A percentile compares a stretch with the other conserved stretches of the same genome.
phyloP scores from a whole-genome alignment of 2,797 vertebrate genomes.

The Pangasius larnaudii region DNA sequence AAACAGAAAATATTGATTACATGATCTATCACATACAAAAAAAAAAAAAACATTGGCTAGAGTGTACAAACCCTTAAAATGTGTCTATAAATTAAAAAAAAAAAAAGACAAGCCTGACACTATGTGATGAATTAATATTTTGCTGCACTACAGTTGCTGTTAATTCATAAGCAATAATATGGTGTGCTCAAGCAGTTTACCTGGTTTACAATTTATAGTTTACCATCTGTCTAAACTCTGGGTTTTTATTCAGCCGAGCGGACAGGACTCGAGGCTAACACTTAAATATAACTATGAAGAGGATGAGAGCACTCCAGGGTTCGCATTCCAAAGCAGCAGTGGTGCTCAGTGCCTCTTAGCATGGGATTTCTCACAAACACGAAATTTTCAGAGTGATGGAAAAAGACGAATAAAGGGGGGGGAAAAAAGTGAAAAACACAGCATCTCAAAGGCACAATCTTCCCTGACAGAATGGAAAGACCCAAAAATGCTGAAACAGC shows the following conservation, averaged over 20 bases:
- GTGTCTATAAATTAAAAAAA: conserved; percentile 1
- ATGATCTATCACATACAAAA: background rate
- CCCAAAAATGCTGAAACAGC: conserved; percentile 22
- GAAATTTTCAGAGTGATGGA: conserved; percentile 12
- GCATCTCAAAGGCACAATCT: conserved; percentile 62
- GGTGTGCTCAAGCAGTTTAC: background rate
- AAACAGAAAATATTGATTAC: background rate
- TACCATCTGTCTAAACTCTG: background rate
- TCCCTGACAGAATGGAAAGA: conserved; percentile 55
- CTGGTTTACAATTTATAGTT: conserved; percentile 1
- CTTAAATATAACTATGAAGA: conserved; percentile 18
- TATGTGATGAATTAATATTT: conserved; percentile 18
- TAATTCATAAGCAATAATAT: conserved; percentile 11
- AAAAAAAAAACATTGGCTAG: background rate
- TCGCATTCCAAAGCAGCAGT: conserved; percentile 43
- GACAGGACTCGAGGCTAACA: background rate
- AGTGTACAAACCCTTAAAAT: conserved; percentile 1
- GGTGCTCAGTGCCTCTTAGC: conserved; percentile 24
- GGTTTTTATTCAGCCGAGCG: conserved; percentile 12
- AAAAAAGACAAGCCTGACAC: background rate
- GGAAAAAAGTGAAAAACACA: conserved; percentile 45
- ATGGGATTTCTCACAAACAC: conserved; percentile 15
- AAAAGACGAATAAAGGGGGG: conserved; percentile 36
- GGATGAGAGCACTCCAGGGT: conserved; percentile 23
- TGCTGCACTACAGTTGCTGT: conserved; percentile 21